phyloP scores from a whole-genome alignment of 2,797 vertebrate genomes.

The Graptemys geographica region DNA sequence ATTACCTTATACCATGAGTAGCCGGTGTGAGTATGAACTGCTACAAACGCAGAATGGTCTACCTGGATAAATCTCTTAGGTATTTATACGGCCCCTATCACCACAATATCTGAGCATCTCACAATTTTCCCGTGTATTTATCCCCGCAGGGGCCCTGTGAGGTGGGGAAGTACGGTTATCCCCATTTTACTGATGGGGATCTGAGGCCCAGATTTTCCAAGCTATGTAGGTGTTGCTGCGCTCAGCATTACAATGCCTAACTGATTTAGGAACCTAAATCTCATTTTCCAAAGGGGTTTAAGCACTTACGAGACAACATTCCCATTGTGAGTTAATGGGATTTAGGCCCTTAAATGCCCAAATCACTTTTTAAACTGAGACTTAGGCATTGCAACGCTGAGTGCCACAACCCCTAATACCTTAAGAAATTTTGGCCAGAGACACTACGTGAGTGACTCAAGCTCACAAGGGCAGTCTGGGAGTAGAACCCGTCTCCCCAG shows the following conservation, averaged over 20 bases:
- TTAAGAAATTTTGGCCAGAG: not conserved
- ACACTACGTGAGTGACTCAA: not conserved
- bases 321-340: not conserved
- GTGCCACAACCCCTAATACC: not conserved
- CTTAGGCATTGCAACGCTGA: not conserved
- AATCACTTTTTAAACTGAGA: not conserved
- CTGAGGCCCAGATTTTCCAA: not conserved
- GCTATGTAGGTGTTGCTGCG: not conserved
- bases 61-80: not conserved
- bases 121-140: not conserved
- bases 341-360: not conserved
- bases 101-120: not conserved
- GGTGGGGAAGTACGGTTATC: not conserved
- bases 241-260: not conserved
- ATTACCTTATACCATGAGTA: not conserved
- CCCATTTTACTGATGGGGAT: not conserved
- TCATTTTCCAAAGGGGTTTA: not conserved
- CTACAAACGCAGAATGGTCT: not conserved
- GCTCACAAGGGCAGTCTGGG: not conserved
- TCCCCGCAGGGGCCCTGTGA: not conserved
- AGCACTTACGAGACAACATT: not conserved
- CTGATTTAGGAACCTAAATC: not conserved
- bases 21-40: not conserved
- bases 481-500: not conserved
- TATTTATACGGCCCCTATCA: not conserved